A percentile compares a stretch with the other conserved stretches of the same genome.
Evolutionary conservation across 2,888 invertebrate species (phyloP).

Genomic region (Bibio marci): DNA sequence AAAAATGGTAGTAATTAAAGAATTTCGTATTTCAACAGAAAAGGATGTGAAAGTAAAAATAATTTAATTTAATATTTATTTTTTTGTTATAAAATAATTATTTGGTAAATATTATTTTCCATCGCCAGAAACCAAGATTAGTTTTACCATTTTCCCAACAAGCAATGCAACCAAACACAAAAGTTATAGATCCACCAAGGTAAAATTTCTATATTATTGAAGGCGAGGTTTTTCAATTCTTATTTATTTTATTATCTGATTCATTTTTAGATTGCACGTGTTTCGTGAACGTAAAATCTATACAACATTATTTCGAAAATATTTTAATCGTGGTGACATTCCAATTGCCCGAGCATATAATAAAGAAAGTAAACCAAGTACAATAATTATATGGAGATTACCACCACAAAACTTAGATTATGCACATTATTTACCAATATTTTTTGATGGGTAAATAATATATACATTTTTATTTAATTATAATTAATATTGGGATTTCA

Average conservation of each 20-base stretch:
- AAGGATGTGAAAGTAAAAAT: not conserved
- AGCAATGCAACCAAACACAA: slow-evolving; percentile 1
- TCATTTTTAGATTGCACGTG: not conserved
- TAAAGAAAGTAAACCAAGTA: not conserved
- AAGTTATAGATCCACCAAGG: not conserved
- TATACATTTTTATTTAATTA: not conserved
- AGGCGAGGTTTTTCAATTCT: not conserved
- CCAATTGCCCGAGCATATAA: not conserved
- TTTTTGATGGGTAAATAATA: not conserved
- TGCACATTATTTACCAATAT: not conserved
- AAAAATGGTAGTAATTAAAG: slow-evolving; percentile 4
- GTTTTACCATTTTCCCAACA: slow-evolving; percentile 1
- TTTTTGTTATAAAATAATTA: too few species aligned
- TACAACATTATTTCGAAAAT: not conserved
- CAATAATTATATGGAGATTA: not conserved
- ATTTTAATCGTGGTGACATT: not conserved
- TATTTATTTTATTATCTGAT: not conserved
- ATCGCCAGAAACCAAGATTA: not conserved
- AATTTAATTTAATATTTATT: too few species aligned
- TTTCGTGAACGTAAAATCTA: not conserved
- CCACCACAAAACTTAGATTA: not conserved
- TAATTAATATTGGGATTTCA: too few species aligned
- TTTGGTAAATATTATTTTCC: too few species aligned
- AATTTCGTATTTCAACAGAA: slow-evolving; percentile 1
- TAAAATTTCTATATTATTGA: not conserved